These are phyloP conservation scores for Ptycholaimellus sp. DNA, from an alignment of 2,888 invertebrate species.

Conservation along the genomic window DNA sequence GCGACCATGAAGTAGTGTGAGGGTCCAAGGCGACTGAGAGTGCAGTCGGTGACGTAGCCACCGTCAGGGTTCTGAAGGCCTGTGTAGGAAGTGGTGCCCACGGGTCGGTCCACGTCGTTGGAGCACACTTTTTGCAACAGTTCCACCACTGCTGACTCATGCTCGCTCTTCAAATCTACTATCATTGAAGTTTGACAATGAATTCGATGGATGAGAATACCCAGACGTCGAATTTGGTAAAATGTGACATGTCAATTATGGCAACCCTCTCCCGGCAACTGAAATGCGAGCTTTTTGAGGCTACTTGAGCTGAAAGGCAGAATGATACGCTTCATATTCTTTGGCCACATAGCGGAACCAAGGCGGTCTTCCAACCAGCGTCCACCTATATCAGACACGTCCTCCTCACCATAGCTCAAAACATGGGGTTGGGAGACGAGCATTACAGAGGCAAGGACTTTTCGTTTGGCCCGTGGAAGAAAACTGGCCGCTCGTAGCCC, in stretches of 20 bases:
- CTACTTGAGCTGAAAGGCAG: too few relatives aligned
- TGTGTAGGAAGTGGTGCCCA: constrained; percentile 73
- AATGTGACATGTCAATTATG: constrained; percentile 76
- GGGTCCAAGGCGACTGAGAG: constrained; percentile 61
- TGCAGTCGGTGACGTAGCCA: constrained; percentile 89
- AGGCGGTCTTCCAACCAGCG: constrained; percentile 62
- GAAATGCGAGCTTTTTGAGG: too few relatives aligned
- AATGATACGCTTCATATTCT: constrained; percentile 73
- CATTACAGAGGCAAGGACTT: too few relatives aligned
- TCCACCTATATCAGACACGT: too few relatives aligned
- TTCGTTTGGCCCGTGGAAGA: constrained; percentile 41
- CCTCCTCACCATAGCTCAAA: too few relatives aligned
- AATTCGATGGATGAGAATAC: too few relatives aligned
- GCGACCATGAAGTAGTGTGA: too few relatives aligned
- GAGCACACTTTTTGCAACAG: constrained; percentile 70
- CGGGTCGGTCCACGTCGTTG: constrained; percentile 71
- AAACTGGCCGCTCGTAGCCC: constrained; percentile 79
- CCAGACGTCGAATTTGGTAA: constrained; percentile 76
- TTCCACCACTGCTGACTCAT: constrained; percentile 52
- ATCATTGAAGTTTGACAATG: too few relatives aligned
- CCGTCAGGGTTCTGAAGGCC: constrained; percentile 81
- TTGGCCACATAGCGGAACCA: constrained; percentile 65
- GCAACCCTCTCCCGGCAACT: constrained; percentile 71
- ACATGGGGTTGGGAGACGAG: too few relatives aligned
- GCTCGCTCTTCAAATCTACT: constrained; percentile 32